Conservation (phyloP, 2,888 invertebrate species). For the Copidosoma aretas region DNA sequence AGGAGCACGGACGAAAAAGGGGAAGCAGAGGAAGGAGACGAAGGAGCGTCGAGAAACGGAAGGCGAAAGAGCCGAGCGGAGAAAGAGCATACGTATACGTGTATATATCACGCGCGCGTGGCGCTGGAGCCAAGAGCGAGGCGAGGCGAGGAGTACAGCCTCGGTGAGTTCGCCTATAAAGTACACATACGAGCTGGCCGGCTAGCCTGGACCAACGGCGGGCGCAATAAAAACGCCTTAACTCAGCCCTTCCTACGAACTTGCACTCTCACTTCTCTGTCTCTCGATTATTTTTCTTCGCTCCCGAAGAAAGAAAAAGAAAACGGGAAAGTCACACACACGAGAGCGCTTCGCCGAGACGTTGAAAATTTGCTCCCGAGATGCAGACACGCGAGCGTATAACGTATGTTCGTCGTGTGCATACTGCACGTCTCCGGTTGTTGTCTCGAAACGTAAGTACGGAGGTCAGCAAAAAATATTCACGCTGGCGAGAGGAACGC, state of each 20-base stretch:
- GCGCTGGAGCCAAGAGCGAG: neutral
- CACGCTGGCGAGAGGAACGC: neutral
- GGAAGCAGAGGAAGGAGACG: neutral
- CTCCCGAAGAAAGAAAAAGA: neutral
- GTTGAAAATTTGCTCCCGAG: neutral
- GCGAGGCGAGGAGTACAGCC: neutral
- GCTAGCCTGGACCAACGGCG: neutral
- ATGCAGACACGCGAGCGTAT: neutral
- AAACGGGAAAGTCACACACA: too few relatives aligned
- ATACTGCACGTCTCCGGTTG: neutral
- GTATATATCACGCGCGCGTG: conserved; percentile 22
- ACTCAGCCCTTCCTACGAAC: neutral
- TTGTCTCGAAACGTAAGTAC: conserved; percentile 5
- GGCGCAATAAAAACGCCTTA: conserved; percentile 14
- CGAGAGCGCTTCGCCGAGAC: neutral
- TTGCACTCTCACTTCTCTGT: conserved; percentile 9
- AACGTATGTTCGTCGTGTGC: neutral
- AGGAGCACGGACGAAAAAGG: neutral
- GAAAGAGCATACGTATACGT: conserved; percentile 6
- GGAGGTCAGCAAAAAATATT: conserved; percentile 14
- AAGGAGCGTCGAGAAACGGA: neutral
- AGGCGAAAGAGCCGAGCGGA: neutral
- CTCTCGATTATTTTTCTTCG: neutral
- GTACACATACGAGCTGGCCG: conserved; percentile 20
- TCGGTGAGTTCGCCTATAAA: conserved; percentile 22